Conservation (phyloP, 2,113 vertebrate genomes). For the Vimba vimba region DNA sequence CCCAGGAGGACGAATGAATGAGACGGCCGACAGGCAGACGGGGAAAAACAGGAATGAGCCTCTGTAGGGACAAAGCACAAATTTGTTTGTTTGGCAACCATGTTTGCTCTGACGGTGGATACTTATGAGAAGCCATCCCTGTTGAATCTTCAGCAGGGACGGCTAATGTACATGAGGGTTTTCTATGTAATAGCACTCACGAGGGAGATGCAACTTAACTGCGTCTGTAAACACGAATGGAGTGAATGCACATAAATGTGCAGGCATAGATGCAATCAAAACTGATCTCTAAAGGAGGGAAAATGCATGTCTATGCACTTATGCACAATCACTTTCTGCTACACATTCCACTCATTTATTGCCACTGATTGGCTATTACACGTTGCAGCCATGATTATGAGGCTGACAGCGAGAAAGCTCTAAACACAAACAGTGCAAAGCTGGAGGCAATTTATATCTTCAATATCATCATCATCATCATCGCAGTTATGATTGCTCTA, state of each 20-base stretch:
- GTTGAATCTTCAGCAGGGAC: not conserved
- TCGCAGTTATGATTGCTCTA: slow-evolving; percentile 64
- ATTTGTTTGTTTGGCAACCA: slow-evolving; percentile 50
- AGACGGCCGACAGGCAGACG: slow-evolving; percentile 27
- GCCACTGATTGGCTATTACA: slow-evolving; percentile 49
- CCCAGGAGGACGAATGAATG: slow-evolving; percentile 37
- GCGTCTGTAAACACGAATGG: slow-evolving; percentile 9
- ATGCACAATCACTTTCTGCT: slow-evolving; percentile 22
- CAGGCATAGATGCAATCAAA: not conserved
- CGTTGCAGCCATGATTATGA: slow-evolving; percentile 36
- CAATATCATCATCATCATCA: slow-evolving; percentile 66
- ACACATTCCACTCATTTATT: not conserved
- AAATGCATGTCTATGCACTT: slow-evolving; percentile 32
- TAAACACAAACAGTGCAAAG: slow-evolving; percentile 45
- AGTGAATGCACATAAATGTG: not conserved
- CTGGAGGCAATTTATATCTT: slow-evolving; percentile 53
- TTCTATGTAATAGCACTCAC: slow-evolving; percentile 40
- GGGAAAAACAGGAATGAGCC: slow-evolving; percentile 36
- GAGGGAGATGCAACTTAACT: not conserved
- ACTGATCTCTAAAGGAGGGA: slow-evolving; percentile 2
- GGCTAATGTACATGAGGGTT: slow-evolving; percentile 38
- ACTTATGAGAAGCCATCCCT: slow-evolving; percentile 17
- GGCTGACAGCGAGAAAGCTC: slow-evolving; percentile 49
- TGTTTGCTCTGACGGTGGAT: slow-evolving; percentile 30
- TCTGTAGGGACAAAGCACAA: slow-evolving; percentile 32